Conservation (phyloP, 23 tunicate genomes). For the Styela clava region DNA sequence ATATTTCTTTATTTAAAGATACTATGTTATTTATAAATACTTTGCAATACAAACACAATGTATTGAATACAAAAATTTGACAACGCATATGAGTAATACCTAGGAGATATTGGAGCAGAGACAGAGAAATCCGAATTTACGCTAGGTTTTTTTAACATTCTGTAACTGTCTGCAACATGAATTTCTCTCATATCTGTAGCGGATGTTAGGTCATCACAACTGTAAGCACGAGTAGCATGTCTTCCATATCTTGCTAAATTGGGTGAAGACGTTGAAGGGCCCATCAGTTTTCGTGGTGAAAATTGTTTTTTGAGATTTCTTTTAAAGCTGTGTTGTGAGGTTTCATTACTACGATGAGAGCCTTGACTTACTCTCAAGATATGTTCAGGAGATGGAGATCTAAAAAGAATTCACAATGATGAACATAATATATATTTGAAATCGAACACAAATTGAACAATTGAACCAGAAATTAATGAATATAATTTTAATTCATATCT, state of each 20-base stretch:
- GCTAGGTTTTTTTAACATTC: slow-evolving; percentile 5
- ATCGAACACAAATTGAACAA: no score
- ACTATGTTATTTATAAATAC: no score
- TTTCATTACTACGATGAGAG: background rate
- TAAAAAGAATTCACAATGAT: background rate
- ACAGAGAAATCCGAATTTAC: background rate
- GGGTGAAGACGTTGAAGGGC: slow-evolving; percentile 3
- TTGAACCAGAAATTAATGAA: no score
- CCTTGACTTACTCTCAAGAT: background rate
- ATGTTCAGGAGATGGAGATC: background rate
- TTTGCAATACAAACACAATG: no score
- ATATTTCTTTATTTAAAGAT: no score
- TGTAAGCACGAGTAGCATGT: background rate
- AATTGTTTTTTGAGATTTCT: background rate
- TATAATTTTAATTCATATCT: no score
- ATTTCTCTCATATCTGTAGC: background rate
- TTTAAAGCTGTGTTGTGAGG: background rate
- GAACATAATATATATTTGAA: no score
- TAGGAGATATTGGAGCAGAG: slow-evolving; percentile 14
- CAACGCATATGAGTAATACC: no score
- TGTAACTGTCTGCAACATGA: slow-evolving; percentile 4
- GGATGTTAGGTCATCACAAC: slow-evolving; percentile 4
- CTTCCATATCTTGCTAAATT: slow-evolving; percentile 2
- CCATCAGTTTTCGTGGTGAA: background rate
- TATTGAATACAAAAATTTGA: no score